Conservation (phyloP, 53 echinoderm and acorn worm species). For the Arbacia lixula region DNA sequence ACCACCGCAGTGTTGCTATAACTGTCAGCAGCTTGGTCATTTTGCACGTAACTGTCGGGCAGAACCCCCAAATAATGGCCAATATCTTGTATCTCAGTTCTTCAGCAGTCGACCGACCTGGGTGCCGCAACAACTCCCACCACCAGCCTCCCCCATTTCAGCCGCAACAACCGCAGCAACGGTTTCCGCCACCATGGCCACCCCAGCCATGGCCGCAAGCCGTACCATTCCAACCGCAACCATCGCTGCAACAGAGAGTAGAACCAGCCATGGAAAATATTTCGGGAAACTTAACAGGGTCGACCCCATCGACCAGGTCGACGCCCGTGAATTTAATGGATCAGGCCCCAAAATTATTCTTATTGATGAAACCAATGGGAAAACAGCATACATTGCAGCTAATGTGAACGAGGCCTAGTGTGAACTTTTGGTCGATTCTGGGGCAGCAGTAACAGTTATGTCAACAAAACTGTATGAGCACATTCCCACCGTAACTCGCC, state of each 20-base stretch:
- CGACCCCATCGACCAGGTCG: slow-evolving; percentile 24
- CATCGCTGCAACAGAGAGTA: not conserved
- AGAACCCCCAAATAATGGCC: not conserved
- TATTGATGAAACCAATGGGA: not conserved
- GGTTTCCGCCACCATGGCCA: not conserved
- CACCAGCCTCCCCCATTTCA: not conserved
- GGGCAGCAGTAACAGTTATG: slow-evolving; percentile 20
- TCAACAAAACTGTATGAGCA: slow-evolving; percentile 31
- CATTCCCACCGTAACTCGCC: slow-evolving; percentile 3
- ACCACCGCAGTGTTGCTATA: too few relatives aligned
- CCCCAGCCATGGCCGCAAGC: slow-evolving; percentile 2
- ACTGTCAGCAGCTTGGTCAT: not conserved
- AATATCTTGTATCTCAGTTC: not conserved
- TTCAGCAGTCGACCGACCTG: not conserved
- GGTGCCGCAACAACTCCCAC: not conserved
- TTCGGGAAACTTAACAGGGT: slow-evolving; percentile 10
- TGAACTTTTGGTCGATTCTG: slow-evolving; percentile 24
- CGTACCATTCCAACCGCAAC: not conserved
- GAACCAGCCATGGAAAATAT: not conserved
- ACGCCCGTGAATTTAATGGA: not conserved
- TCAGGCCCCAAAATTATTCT: not conserved
- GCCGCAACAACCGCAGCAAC: not conserved
- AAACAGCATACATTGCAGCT: slow-evolving; percentile 1
- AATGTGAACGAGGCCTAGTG: slow-evolving; percentile 14
- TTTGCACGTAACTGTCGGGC: not conserved